These are phyloP conservation scores for Oenanthe oenanthe DNA, from an alignment of 2,113 vertebrate species.

Conservation along the genomic window DNA sequence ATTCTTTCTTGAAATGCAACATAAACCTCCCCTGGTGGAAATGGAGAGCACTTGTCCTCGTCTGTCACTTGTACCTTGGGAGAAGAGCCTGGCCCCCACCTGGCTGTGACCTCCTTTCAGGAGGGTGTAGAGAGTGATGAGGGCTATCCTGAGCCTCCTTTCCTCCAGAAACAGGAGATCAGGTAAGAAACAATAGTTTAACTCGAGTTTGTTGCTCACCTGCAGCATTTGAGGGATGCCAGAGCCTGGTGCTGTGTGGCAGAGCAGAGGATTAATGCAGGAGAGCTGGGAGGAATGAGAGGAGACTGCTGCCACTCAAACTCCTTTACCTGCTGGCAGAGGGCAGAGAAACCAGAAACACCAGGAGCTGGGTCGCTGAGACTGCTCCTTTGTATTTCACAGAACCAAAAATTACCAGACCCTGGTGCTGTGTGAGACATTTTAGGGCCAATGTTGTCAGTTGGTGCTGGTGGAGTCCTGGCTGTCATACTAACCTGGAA, in stretches of 20 bases:
- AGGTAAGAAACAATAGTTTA: not conserved
- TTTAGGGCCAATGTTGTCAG: not conserved
- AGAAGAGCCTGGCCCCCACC: fast-evolving
- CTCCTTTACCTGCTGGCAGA: not conserved
- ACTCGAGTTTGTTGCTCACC: not conserved
- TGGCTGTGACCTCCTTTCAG: not conserved
- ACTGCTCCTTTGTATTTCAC: fast-evolving
- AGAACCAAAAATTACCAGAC: not conserved
- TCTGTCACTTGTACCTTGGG: not conserved
- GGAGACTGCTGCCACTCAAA: not conserved
- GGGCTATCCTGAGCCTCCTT: not conserved
- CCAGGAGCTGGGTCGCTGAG: fast-evolving
- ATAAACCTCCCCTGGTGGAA: not conserved
- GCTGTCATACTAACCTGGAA: not conserved
- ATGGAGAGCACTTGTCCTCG: not conserved
- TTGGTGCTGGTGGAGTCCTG: not conserved
- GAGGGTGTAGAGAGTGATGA: not conserved
- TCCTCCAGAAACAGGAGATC: not conserved
- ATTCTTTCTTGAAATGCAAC: not conserved
- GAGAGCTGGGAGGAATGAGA: not conserved
- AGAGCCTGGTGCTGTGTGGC: not conserved
- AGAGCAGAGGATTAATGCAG: not conserved
- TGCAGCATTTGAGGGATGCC: not conserved
- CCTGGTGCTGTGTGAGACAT: fast-evolving
- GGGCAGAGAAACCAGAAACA: not conserved